These are phyloP conservation scores for Drosophila grimshawi DNA, from an alignment of 1,140 invertebrate species.

Conservation along the genomic window DNA sequence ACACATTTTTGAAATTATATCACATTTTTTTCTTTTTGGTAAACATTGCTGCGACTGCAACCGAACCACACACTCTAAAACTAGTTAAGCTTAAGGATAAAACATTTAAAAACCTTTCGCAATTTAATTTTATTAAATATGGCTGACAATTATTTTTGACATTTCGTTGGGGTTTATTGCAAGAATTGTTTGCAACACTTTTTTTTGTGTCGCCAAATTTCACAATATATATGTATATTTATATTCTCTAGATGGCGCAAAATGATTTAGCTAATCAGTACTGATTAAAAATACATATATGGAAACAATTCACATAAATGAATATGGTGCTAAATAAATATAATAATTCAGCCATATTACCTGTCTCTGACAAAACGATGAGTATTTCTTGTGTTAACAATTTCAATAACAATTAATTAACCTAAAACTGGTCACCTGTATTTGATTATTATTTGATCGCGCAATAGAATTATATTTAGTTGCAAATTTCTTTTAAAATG, in stretches of 20 bases:
- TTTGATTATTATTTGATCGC: not conserved
- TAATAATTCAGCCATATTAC: no score
- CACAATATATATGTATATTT: not conserved
- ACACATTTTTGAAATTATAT: slow-evolving; percentile 80
- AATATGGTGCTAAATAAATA: no score
- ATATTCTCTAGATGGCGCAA: not conserved
- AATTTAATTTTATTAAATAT: slow-evolving; percentile 33
- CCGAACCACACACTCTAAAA: slow-evolving; percentile 48
- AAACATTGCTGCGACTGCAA: slow-evolving; percentile 28
- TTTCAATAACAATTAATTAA: not conserved
- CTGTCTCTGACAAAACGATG: no score
- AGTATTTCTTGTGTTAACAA: not conserved
- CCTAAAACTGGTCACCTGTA: not conserved
- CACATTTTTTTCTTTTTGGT: slow-evolving; percentile 66
- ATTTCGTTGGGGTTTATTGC: slow-evolving; percentile 47
- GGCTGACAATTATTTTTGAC: slow-evolving; percentile 45
- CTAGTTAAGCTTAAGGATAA: slow-evolving; percentile 66
- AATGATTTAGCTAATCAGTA: no score
- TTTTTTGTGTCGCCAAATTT: slow-evolving; percentile 1
- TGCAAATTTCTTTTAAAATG: no score
- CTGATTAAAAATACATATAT: no score
- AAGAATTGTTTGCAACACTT: not conserved
- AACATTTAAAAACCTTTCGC: slow-evolving; percentile 48
- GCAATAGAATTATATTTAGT: no score
- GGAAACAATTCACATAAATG: no score